Base-by-base conservation (phyloP, 2,888 invertebrate species). In the Mactromeris polynyma region DNA sequence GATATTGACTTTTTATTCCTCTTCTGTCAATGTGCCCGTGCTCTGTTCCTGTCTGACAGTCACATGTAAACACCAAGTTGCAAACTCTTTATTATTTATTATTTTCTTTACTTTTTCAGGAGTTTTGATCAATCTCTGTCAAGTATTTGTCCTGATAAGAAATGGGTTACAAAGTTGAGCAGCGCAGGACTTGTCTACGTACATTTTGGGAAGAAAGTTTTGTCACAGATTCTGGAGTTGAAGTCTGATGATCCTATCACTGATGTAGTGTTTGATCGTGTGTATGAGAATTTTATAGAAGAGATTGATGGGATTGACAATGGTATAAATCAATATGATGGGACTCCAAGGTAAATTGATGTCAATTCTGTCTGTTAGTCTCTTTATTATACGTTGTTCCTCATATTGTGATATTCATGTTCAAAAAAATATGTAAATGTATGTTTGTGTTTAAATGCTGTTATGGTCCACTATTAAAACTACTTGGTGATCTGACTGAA, bases 281-380 rank as follows among this genome's bases (percentile, higher is more conserved):
- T 99, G 0, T 99, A 99, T 96, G 98, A 98, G 92, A 97, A 97
- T 88, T 98, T 99, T 86, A 98, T 99, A 21, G 98, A 98, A 97
- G 99, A 99, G 97, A 97, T 99, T 89, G 99, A 99, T 97, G 99
- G 98, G 0, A 98, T 99, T 86, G 99, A 99, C 96, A 99, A 99
- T 97, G 99, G 99, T n/a, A 97, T 99, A 0, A 98, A 98, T 85
- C 98, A 98, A 97, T 98, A 97, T 91, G 97, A 98, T 73, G 98
- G 97, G 1, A 93, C 93, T 84, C 96, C 96, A 40, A 95, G 96
- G 96, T 96, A 91, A 81, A 1, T 26, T n/a, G n/a, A n/a, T n/a
- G n/a, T n/a, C n/a, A n/a, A n/a, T n/a, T n/a, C n/a, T n/a, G n/a
- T n/a, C n/a, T n/a, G n/a, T n/a, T n/a, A n/a, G n/a, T n/a, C n/a